Conservation (phyloP, 1,140 invertebrate species). For the Pomacea maculata region DNA sequence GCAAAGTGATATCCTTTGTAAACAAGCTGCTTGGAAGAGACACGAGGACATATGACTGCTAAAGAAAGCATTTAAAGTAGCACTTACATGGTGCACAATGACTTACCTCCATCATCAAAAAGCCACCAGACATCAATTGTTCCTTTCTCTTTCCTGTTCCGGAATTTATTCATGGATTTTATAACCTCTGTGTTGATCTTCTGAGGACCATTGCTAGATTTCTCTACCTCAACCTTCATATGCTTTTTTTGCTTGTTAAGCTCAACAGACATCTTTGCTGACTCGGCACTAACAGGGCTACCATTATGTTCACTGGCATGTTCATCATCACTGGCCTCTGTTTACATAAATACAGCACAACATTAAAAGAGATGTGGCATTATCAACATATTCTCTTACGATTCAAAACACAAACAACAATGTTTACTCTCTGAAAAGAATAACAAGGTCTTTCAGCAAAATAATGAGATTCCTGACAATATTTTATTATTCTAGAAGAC, state of each 20-base stretch:
- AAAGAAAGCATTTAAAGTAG: too few species aligned
- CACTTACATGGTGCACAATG: too few species aligned
- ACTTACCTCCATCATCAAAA: constrained; percentile 85
- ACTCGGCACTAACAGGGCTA: neutral
- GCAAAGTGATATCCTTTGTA: too few species aligned
- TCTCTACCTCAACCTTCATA: constrained; percentile 27
- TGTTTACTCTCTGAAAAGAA: neutral
- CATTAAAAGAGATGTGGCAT: too few species aligned
- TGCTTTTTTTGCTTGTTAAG: constrained; percentile 12
- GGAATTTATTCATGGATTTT: constrained; percentile 72
- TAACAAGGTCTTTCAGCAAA: neutral
- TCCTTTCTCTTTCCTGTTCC: constrained; percentile 68
- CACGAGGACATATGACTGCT: too few species aligned
- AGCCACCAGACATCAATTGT: constrained; percentile 97
- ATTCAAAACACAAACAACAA: neutral
- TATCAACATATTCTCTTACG: neutral
- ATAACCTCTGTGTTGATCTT: constrained; percentile 46
- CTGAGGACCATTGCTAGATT: neutral
- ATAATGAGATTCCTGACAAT: neutral
- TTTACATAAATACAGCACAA: neutral
- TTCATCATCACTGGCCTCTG: constrained; percentile 2
- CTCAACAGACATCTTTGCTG: neutral
- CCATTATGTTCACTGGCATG: neutral
- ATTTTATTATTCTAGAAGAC: too few species aligned
- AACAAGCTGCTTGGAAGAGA: too few species aligned